Base-by-base conservation (phyloP, 2,113 vertebrate species). In the Bettongia penicillata region DNA sequence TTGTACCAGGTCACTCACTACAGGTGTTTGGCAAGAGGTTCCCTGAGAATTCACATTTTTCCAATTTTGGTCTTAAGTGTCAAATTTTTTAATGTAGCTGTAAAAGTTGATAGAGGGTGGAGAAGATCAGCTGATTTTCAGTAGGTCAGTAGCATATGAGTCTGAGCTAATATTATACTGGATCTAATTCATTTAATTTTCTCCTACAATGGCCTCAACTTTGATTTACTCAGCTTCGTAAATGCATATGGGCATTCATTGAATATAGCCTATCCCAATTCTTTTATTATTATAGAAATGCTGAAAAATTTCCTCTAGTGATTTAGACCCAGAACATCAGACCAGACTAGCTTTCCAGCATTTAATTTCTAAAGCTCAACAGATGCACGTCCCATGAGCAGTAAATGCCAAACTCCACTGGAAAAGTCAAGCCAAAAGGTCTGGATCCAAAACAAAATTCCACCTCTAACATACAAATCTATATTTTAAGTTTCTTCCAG, bases 401-500 rank as follows among this genome's bases (percentile, higher is more conserved):
- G 51, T 91, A 52, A 94, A 77, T 95, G 89, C 91, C 92, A 68
- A 47, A 53, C 94, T 97, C 50, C 61, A 96, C 50, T 51, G 26
- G 49, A 89, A 96, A 93, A 96, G 9, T 47, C 89, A 90, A 92
- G 89, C 92, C 37, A 94, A 95, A 95, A 94, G 93, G 28, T 53
- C 37, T 95, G 47, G 26, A 52, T 92, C 90, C 52, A 61, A 53
- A 91, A 57, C 0, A 53, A 48, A 94, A 84, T 14, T 51, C 1
- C 90, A 28, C 93, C 52, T 94, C 2, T 0, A 84, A n/a, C 51
- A 91, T 94, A 57, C 92, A 84, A 53, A 95, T 84, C 52, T 93
- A 55, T 97, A 97, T 96, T 96, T 97, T 97, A 97, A 96, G 95
- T 96, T 77, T 93, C 89, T 53, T 53, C 47, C 51, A 57, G 77